Percentiles rank a stretch among this genome's conserved stretches.
Conservation (phyloP, 2,797 vertebrate genomes). For the Pangasius djambal region DNA sequence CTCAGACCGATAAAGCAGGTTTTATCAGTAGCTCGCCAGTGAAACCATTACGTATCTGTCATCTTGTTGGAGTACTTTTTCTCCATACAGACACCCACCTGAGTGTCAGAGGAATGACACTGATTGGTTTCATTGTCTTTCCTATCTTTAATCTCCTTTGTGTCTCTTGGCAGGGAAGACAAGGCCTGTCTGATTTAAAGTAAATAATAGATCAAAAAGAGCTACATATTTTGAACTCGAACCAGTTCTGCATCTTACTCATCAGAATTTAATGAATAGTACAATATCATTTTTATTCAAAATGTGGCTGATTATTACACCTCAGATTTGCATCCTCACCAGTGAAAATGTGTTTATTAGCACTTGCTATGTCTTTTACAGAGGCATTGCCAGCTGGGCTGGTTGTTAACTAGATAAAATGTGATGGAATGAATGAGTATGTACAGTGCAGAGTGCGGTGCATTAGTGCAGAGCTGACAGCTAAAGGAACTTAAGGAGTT, state of each 20-base stretch:
- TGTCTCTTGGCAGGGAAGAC: slow-evolving; percentile 63
- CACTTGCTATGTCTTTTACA: slow-evolving; percentile 44
- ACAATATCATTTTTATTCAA: slow-evolving; percentile 40
- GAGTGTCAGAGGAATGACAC: slow-evolving; percentile 53
- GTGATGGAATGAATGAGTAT: slow-evolving; percentile 39
- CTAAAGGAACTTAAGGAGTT: slow-evolving; percentile 59
- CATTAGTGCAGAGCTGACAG: slow-evolving; percentile 49
- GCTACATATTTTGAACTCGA: slow-evolving; percentile 56
- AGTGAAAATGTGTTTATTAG: slow-evolving; percentile 45
- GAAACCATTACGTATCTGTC: slow-evolving; percentile 50
- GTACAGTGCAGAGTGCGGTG: slow-evolving; percentile 25
- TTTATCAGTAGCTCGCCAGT: slow-evolving; percentile 36
- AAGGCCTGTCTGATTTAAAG: slow-evolving; percentile 66
- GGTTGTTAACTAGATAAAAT: slow-evolving; percentile 51
- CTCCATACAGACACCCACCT: slow-evolving; percentile 19
- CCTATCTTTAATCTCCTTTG: slow-evolving; percentile 58
- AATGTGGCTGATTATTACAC: slow-evolving; percentile 18
- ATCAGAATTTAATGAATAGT: slow-evolving; percentile 59
- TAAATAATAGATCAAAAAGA: slow-evolving; percentile 68
- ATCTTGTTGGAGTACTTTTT: slow-evolving; percentile 46
- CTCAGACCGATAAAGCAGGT: slow-evolving; percentile 50
- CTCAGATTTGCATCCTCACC: slow-evolving; percentile 18
- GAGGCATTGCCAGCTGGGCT: slow-evolving; percentile 46
- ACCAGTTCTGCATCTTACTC: slow-evolving; percentile 51
- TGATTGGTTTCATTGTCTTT: slow-evolving; percentile 52